Conservation (phyloP, 2,113 vertebrate genomes). For the Poecile atricapillus region DNA sequence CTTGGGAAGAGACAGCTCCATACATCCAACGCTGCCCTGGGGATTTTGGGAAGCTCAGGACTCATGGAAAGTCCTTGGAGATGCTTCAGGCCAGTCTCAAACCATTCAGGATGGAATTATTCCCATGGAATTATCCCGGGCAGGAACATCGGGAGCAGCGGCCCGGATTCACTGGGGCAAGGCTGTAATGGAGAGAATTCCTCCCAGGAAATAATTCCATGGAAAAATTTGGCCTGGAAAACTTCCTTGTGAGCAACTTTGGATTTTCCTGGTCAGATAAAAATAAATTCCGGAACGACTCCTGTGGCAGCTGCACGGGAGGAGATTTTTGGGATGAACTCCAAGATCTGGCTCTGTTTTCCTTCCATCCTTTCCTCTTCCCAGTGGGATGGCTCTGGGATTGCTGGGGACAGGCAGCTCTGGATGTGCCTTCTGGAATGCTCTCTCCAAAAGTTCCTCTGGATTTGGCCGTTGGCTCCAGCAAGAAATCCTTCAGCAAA, state of each 20-base stretch:
- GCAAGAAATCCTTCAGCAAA: constrained; percentile 34
- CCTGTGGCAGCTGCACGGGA: background rate
- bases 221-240: background rate
- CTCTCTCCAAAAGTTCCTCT: background rate
- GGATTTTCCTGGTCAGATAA: background rate
- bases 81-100: background rate
- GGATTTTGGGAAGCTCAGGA: background rate
- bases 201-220: background rate
- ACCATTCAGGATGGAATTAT: background rate
- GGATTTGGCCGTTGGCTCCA: background rate
- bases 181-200: background rate
- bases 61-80: background rate
- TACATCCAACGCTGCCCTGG: rapidly evolving
- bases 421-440: background rate
- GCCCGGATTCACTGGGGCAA: background rate
- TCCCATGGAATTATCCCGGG: background rate
- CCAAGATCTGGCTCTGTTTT: background rate
- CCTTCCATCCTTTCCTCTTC: background rate
- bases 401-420: background rate
- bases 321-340: background rate
- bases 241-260: background rate
- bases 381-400: background rate
- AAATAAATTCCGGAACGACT: background rate
- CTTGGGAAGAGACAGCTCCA: background rate
- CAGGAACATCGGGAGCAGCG: rapidly evolving